Evolutionary conservation across 2,113 vertebrate genomes (phyloP).

Genomic region (Morone saxatilis): DNA sequence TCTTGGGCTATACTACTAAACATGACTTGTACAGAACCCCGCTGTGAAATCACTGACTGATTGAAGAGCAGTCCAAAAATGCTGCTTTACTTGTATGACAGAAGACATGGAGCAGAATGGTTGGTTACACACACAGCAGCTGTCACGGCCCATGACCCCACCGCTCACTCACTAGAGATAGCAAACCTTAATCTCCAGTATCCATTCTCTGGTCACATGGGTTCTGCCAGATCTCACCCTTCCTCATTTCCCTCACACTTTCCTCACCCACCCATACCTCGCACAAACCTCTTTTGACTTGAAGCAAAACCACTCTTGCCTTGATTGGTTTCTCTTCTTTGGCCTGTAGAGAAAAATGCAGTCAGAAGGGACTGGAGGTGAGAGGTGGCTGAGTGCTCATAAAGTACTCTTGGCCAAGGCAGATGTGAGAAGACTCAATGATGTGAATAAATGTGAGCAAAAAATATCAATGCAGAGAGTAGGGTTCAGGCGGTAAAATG

Average conservation of each 20-base stretch:
- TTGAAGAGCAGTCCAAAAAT: background rate
- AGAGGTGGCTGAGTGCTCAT: conserved; percentile 36
- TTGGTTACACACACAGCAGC: conserved; percentile 37
- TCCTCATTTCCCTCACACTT: background rate
- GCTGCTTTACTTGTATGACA: conserved; percentile 6
- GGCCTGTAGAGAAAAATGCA: conserved; percentile 20
- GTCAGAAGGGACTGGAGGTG: background rate
- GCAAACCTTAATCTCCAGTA: conserved; percentile 61
- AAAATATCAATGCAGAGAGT: conserved; percentile 17
- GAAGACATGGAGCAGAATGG: conserved; percentile 32
- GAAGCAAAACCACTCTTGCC: conserved; percentile 66
- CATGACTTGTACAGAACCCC: conserved; percentile 9
- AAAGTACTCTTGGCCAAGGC: conserved; percentile 19
- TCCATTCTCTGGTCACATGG: conserved; percentile 58
- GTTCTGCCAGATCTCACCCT: conserved; percentile 27
- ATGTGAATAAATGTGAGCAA: conserved; percentile 26
- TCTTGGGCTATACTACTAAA: background rate
- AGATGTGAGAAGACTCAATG: conserved; percentile 36
- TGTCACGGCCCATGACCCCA: conserved; percentile 66
- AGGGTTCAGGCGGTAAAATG: conserved; percentile 8
- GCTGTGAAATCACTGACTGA: conserved; percentile 11
- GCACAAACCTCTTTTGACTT: conserved; percentile 32
- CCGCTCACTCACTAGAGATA: conserved; percentile 56
- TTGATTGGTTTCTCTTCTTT: conserved; percentile 79
- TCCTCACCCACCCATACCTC: background rate